Percentiles rank a stretch among this genome's conserved stretches.
phyloP scores from a whole-genome alignment of 2,888 invertebrate genomes.

The Platycheirus albimanus region DNA sequence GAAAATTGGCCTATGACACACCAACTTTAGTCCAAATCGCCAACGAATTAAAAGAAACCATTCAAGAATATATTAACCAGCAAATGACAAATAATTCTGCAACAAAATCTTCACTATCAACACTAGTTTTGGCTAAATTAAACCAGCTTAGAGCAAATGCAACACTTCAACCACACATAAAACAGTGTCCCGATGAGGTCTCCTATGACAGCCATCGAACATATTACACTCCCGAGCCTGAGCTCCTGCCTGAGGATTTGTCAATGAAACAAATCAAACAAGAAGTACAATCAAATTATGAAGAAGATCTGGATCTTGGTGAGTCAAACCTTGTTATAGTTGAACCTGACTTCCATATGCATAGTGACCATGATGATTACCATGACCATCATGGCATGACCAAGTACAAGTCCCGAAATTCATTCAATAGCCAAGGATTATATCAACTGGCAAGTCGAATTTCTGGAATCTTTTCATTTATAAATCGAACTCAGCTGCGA shows the following conservation, averaged over 20 bases:
- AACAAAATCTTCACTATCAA: background rate
- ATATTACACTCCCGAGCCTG: background rate
- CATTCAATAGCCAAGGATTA: background rate
- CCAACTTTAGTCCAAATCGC: conserved; percentile 1
- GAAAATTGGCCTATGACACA: background rate
- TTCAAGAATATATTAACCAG: conserved; percentile 15
- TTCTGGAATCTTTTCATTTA: conserved; percentile 10
- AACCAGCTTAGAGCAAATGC: conserved; percentile 11
- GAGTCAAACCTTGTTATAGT: conserved; percentile 7
- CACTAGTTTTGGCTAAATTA: conserved; percentile 26
- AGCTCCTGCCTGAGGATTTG: background rate
- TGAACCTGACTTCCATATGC: background rate
- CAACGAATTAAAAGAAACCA: background rate
- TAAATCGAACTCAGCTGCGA: conserved; percentile 1
- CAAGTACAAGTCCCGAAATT: too few species aligned
- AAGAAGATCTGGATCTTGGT: background rate
- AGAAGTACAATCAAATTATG: background rate
- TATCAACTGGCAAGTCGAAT: conserved; percentile 1
- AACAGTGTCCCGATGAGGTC: background rate
- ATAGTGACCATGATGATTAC: background rate
- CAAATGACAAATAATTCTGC: background rate
- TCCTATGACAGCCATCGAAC: background rate
- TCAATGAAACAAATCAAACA: background rate
- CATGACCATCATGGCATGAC: too few species aligned
- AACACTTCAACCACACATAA: background rate